Conservation (phyloP, 1,140 invertebrate genomes). For the Penaeus japonicus region DNA sequence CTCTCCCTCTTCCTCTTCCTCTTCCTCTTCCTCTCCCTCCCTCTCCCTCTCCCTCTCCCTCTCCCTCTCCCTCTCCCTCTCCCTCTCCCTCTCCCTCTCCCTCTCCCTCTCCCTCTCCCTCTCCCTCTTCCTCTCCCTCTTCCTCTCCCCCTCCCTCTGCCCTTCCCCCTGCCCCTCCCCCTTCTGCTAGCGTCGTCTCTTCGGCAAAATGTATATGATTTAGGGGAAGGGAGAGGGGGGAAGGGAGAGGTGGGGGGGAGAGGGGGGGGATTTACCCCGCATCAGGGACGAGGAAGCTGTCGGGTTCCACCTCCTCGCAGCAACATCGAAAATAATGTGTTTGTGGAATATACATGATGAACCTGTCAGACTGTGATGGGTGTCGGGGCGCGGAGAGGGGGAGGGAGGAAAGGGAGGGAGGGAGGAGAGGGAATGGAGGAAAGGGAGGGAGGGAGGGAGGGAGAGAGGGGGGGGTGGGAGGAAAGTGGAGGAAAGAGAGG, state of each 20-base stretch:
- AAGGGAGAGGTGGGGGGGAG: too few species aligned
- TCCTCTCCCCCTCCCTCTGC: too few species aligned
- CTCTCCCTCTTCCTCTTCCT: neutral
- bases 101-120: too few species aligned
- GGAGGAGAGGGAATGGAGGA: neutral
- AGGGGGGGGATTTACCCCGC: neutral
- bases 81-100: too few species aligned
- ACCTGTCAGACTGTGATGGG: neutral
- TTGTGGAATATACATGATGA: conserved; percentile 10
- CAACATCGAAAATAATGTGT: conserved; percentile 2
- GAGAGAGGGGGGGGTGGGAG: neutral
- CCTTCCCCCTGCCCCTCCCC: too few species aligned
- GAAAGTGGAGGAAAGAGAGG: neutral
- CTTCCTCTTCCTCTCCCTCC: neutral
- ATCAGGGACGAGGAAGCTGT: neutral
- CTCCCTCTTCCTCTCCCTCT: neutral
- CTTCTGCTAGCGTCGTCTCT: too few species aligned
- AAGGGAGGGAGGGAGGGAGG: neutral
- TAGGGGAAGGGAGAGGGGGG: too few species aligned
- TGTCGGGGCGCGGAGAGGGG: neutral
- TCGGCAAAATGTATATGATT: too few species aligned
- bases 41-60: neutral
- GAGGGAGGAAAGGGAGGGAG: neutral
- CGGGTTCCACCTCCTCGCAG: neutral
- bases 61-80: neutral